Percentiles rank a stretch among this genome's conserved stretches.
phyloP scores from a whole-genome alignment of 2,888 invertebrate species.

The Sesia bembeciformis region DNA sequence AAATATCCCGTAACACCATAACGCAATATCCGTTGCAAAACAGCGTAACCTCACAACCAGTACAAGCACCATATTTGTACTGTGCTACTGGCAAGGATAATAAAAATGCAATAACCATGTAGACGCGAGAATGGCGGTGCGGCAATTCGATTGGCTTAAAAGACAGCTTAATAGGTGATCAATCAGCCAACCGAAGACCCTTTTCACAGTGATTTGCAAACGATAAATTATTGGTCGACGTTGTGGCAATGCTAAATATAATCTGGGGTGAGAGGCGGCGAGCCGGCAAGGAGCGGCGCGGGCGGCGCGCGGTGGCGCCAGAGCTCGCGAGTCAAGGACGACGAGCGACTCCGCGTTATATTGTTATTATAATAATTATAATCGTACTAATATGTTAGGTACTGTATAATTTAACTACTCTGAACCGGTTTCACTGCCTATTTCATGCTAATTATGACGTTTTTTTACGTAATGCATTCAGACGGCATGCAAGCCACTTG shows the following conservation, averaged over 20 bases:
- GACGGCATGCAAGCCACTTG: background rate
- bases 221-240: conserved; percentile 31
- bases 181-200: conserved; percentile 22
- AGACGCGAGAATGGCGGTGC: background rate
- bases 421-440: background rate
- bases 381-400: background rate
- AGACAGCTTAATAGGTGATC: conserved; percentile 19
- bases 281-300: conserved; percentile 11
- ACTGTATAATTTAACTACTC: background rate
- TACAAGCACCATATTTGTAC: background rate
- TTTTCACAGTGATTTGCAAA: conserved; percentile 33
- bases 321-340: conserved; percentile 45
- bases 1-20: background rate
- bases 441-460: background rate
- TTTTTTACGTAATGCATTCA: background rate
- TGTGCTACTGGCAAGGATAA: background rate
- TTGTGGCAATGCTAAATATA: conserved; percentile 31
- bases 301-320: conserved; percentile 35
- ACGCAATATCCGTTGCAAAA: conserved; percentile 1
- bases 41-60: background rate
- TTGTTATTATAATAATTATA: background rate
- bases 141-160: background rate
- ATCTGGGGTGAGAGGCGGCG: conserved; percentile 14
- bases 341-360: conserved; percentile 19
- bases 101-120: background rate